Evolutionary conservation across 2,797 vertebrate genomes (phyloP), one percentile per base, ranked within the genome.

Genomic region (Poeciliopsis infans): DNA sequence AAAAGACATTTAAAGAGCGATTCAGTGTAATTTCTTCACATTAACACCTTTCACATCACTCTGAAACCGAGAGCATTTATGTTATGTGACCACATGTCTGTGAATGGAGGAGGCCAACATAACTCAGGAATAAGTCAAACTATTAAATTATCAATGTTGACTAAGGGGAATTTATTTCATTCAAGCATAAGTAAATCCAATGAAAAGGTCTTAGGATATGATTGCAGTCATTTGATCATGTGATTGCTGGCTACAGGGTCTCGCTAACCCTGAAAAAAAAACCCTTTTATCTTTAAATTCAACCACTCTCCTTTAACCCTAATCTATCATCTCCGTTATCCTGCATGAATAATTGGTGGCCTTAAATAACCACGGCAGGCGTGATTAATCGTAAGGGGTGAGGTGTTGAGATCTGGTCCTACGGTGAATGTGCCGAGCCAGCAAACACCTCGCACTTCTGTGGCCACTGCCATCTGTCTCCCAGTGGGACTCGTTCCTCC

Each of bases 401-500:
- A 94, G 92, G 92, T 92, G 93, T 91, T 90, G 90, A 93, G 91
- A 88, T 91, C 88, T 92, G 93, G 91, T 91, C 92, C 89, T 84
- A 89, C 91, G 80, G 91, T 94, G 91, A 95, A 95, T 93, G 92
- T 95, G 95, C 95, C 84, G 91, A 93, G 95, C 91, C 90, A 95
- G 94, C 94, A 93, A 83, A 87, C 86, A 83, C 91, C 91, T 93
- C 78, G 79, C 91, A 92, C 89, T 87, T 90, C 86, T 90, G 88
- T 88, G 94, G 92, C 90, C 92, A 86, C 84, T 85, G 94, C 95
- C 95, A 96, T 96, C 95, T 96, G 95, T 94, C 95, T 95, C 95
- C 92, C 93, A 81, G 85, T 90, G 93, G 92, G 91, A 91, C 87
- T 75, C 64, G 85, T 74, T 91, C 88, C 89, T 92, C 86, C 86